Evolutionary conservation across 2,797 vertebrate genomes (phyloP).

Genomic region (Chrysocyon brachyurus): DNA sequence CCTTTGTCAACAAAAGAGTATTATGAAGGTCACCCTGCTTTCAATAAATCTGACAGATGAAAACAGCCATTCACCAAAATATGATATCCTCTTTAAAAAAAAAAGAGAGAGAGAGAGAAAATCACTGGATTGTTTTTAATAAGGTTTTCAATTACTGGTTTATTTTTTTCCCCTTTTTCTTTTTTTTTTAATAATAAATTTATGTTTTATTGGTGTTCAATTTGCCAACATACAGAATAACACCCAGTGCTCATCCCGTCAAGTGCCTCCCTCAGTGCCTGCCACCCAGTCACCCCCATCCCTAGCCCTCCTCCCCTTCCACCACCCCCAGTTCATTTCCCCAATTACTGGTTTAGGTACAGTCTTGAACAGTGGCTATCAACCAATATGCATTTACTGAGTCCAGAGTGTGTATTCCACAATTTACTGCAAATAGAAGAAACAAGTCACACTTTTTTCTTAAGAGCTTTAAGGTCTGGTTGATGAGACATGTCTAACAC

Average conservation of each 20-base stretch:
- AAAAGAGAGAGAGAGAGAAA: too few species aligned
- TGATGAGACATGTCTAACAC: not conserved
- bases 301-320: too few species aligned
- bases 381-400: not conserved
- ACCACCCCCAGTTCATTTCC: too few species aligned
- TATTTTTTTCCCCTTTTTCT: too few species aligned
- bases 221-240: too few species aligned
- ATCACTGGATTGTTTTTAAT: not conserved
- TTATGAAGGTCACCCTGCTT: not conserved
- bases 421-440: not conserved
- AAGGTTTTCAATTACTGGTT: not conserved
- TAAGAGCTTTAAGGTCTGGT: not conserved
- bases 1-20: not conserved
- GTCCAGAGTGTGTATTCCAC: not conserved
- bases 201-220: too few species aligned
- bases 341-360: not conserved
- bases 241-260: too few species aligned
- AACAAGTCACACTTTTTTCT: not conserved
- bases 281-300: too few species aligned
- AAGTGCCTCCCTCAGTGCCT: too few species aligned
- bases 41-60: not conserved
- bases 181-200: too few species aligned
- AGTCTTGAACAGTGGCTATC: not conserved
- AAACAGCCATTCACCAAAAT: not conserved
- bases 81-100: not conserved